A percentile compares a stretch with the other conserved stretches of the same genome.
Evolutionary conservation across 2,797 vertebrate genomes (phyloP).

Genomic region (Enteromius treurensis): DNA sequence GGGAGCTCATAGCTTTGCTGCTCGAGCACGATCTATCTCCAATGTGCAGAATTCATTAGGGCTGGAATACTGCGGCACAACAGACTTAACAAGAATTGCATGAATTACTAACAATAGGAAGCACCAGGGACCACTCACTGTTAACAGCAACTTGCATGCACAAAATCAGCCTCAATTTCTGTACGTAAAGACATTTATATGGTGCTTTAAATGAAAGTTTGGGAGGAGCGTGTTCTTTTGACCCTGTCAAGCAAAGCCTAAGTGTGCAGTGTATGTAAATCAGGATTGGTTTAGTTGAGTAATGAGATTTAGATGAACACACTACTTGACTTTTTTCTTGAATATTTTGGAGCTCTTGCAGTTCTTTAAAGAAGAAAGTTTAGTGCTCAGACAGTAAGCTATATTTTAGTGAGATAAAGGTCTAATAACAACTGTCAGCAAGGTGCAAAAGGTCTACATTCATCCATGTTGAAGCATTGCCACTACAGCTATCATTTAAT

Average conservation of each 20-base stretch:
- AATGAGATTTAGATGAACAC: not conserved
- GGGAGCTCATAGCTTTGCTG: constrained; percentile 41
- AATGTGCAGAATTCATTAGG: constrained; percentile 76
- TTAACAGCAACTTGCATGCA: constrained; percentile 18
- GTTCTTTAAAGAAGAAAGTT: not conserved
- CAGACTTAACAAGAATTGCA: constrained; percentile 36
- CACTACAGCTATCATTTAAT: not conserved
- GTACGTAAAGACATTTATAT: constrained; percentile 3
- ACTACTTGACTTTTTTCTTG: not conserved
- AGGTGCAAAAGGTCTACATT: not conserved
- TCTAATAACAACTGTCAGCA: not conserved
- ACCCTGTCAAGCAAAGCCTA: not conserved
- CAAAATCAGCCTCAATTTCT: not conserved
- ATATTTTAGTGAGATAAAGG: not conserved
- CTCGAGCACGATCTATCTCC: constrained; percentile 54
- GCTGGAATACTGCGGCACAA: constrained; percentile 45
- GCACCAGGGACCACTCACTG: constrained; percentile 11
- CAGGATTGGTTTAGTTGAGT: not conserved
- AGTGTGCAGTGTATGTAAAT: not conserved
- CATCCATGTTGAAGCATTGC: not conserved
- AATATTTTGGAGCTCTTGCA: not conserved
- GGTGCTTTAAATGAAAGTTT: not conserved
- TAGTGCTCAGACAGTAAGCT: not conserved
- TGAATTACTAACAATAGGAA: constrained; percentile 17
- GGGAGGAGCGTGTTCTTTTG: constrained; percentile 1